Evolutionary conservation across 2,113 vertebrate genomes (phyloP), one percentile per base, ranked within the genome.

Genomic region (Motacilla tschutschensis): DNA sequence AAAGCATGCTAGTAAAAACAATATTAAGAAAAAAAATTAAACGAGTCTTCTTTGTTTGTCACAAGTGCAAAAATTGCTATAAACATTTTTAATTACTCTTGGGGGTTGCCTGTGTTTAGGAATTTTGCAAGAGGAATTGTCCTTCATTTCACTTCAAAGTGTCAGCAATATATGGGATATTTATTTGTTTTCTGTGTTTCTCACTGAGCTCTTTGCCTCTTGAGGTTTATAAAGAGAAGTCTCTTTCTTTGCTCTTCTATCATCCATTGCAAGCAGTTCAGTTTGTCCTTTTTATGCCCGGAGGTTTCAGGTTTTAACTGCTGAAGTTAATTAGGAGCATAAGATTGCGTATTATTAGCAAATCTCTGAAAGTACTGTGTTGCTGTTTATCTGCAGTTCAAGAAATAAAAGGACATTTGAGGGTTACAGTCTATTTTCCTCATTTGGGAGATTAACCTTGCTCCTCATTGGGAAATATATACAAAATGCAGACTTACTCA

Each of bases 131-230:
- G 26, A 54, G 35, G 43, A 81, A 40, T 31, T 72, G 33, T 87
- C 44, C 38, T 86, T 87, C 16, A 40, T 92, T 81, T 86, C 55
- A 38, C 36, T 85, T 83, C 48, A 53, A 63, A 82, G 69, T 71
- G 57, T 89, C 53, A 85, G 64, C 4, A 10, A n/a, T 70, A 58
- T 21, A 35, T 3, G 8, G 40, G 14, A n/a, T 86, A 63, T 63
- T 84, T 92, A 33, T 69, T 85, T 92, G 46, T 86, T 85, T 90
- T 89, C 58, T 11, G 1, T 78, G 53, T 31, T 77, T 84, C 72
- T 92, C 31, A 24, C 44, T 78, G 72, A 91, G 35, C 48, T 80
- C 3, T 9, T 87, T 82, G 64, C 36, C 60, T 77, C 58, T 67
- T 74, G 64, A 82, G 33, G 44, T 66, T 90, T 79, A 53, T 51